phyloP scores from a whole-genome alignment of 2,113 vertebrate genomes.

The Baryphthengus martii region DNA sequence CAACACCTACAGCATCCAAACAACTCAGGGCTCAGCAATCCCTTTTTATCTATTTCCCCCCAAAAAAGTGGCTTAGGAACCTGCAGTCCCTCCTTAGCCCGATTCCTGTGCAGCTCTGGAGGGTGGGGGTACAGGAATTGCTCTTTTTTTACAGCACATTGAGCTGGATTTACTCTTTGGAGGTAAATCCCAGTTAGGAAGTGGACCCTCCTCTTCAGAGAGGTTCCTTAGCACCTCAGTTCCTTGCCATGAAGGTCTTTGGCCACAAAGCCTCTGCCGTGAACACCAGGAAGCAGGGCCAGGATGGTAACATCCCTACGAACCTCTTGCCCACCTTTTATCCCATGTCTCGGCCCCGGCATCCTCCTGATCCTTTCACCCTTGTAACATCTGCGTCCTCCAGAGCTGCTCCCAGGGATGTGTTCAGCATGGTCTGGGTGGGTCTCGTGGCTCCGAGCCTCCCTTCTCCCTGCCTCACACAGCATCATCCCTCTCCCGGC shows the following conservation, averaged over 20 bases:
- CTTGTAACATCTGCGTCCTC: rapidly evolving
- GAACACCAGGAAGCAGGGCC: background rate
- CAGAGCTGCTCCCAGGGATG: background rate
- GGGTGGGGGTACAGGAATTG: background rate
- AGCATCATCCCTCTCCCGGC: background rate
- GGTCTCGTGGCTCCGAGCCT: background rate
- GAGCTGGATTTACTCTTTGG: background rate
- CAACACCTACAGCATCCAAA: rapidly evolving
- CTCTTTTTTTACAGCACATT: rapidly evolving
- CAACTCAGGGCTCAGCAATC: background rate
- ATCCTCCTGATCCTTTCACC: background rate
- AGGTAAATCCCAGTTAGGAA: background rate
- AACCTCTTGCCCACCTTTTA: background rate
- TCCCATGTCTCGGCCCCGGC: rapidly evolving
- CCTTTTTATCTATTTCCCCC: background rate
- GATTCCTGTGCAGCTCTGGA: background rate
- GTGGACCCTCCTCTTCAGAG: rapidly evolving
- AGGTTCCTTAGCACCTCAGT: background rate
- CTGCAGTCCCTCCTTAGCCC: rapidly evolving
- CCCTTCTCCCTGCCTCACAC: rapidly evolving
- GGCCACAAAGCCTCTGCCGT: background rate
- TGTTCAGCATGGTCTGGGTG: rapidly evolving
- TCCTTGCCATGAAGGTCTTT: background rate
- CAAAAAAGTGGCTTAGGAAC: background rate
- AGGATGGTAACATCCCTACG: background rate